Evolutionary conservation across 2,888 invertebrate genomes (phyloP).

Genomic region (Papilio protenor): DNA sequence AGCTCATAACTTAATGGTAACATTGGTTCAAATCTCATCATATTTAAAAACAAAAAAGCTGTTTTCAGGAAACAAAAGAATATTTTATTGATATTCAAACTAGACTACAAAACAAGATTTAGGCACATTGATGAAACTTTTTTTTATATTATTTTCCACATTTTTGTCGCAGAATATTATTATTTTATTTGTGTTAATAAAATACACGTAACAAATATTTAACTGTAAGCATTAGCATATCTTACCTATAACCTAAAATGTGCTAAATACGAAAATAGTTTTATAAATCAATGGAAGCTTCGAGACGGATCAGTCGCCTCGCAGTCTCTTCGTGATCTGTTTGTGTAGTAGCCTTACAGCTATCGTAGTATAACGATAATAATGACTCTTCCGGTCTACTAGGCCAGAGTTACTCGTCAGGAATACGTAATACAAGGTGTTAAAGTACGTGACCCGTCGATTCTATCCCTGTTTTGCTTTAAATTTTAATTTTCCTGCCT

Average conservation of each 20-base stretch:
- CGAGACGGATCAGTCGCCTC: conserved; percentile 62
- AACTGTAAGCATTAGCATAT: not conserved
- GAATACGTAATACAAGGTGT: conserved; percentile 30
- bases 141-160: not conserved
- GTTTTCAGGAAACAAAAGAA: not conserved
- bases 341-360: conserved; percentile 58
- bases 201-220: not conserved
- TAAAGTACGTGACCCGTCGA: conserved; percentile 27
- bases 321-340: conserved; percentile 69
- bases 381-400: conserved; percentile 6
- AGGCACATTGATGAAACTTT: not conserved
- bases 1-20: not conserved
- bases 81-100: not conserved
- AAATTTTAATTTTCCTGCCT: conserved; percentile 37
- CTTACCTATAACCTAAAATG: not conserved
- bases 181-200: not conserved
- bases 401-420: conserved; percentile 20
- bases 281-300: conserved; percentile 77
- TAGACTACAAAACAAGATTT: not conserved
- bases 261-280: conserved; percentile 71
- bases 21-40: not conserved
- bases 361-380: conserved; percentile 43
- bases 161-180: not conserved
- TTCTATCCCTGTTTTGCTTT: conserved; percentile 34
- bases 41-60: not conserved